Percentiles rank a stretch among this genome's conserved stretches.
Evolutionary conservation across 2,113 vertebrate genomes (phyloP).

Genomic region (Pseudorhombus dupliciocellatus): DNA sequence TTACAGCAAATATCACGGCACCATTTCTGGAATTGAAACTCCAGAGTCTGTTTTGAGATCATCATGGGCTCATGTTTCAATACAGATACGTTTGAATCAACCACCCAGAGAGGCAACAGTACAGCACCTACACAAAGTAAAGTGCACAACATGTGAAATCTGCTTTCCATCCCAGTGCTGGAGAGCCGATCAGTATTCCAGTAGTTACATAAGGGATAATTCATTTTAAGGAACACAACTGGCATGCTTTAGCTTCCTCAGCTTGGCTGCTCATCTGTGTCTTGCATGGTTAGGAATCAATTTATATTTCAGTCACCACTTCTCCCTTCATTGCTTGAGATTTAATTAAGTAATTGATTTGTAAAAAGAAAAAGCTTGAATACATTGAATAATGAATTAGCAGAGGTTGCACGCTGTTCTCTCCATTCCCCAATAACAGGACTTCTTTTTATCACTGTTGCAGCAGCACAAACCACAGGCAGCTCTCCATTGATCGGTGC

Average conservation of each 20-base stretch:
- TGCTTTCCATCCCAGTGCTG: conserved; percentile 5
- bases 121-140: no score
- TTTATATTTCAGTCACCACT: conserved; percentile 73
- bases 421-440: conserved; percentile 34
- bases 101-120: not conserved
- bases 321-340: conserved; percentile 61
- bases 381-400: conserved; percentile 66
- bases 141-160: no score
- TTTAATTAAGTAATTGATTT: conserved; percentile 78
- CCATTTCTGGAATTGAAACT: not conserved
- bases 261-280: conserved; percentile 54
- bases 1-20: not conserved
- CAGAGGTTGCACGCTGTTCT: conserved; percentile 32
- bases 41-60: not conserved
- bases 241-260: conserved; percentile 36
- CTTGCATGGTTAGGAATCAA: conserved; percentile 60
- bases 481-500: conserved; percentile 10
- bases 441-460: conserved; percentile 39
- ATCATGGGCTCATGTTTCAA: not conserved
- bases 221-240: conserved; percentile 49
- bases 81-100: not conserved
- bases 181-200: conserved; percentile 29
- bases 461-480: conserved; percentile 18
- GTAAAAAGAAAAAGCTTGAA: conserved; percentile 64
- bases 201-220: conserved; percentile 45